These are phyloP conservation scores for Ornithorhynchus anatinus DNA, from an alignment of 2,113 vertebrate species.

Conservation along the genomic window DNA sequence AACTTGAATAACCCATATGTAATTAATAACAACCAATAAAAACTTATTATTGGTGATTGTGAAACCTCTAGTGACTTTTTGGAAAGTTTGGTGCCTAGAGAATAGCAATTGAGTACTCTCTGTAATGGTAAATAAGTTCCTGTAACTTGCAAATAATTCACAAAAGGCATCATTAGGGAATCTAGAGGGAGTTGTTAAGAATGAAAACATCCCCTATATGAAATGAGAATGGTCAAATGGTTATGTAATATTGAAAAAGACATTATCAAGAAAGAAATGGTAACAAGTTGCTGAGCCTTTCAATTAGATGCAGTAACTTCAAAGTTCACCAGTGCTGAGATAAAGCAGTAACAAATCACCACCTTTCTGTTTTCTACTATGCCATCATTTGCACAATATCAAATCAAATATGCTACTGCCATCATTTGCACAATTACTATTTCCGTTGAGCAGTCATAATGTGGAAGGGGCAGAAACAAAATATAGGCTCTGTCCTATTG, in stretches of 20 bases:
- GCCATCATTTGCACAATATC: no score
- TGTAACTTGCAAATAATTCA: constrained; percentile 17
- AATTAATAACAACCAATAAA: constrained; percentile 18
- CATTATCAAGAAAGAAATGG: no score
- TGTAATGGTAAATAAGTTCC: constrained; percentile 9
- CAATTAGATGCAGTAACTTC: no score
- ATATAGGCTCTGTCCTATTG: no score
- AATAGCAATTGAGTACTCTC: constrained; percentile 20
- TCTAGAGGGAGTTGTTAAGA: background rate
- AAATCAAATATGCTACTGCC: no score
- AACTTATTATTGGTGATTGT: background rate
- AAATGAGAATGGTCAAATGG: constrained; percentile 14
- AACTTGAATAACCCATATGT: background rate
- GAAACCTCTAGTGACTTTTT: constrained; percentile 25
- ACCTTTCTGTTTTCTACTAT: no score
- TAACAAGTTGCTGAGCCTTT: no score
- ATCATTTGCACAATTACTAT: no score
- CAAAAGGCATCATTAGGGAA: constrained; percentile 32
- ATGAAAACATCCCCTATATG: background rate
- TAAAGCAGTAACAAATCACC: no score
- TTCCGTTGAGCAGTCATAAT: no score
- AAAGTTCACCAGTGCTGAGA: no score
- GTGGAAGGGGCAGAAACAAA: no score
- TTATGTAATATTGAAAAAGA: background rate
- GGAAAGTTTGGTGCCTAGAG: constrained; percentile 35